Conservation (phyloP, 1,140 invertebrate species). For the Globodera ellingtonae region DNA sequence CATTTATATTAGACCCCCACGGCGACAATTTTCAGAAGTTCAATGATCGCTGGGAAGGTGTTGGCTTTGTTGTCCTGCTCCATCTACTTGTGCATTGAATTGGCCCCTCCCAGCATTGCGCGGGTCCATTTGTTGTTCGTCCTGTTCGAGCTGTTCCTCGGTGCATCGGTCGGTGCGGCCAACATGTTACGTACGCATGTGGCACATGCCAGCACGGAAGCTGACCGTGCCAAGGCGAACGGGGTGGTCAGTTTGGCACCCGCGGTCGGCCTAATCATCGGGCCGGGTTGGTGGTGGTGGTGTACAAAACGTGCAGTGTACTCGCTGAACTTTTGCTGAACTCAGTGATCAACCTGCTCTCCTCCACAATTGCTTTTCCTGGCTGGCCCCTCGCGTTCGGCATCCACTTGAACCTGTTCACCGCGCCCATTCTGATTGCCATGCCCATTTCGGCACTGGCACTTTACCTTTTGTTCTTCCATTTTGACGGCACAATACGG, state of each 20-base stretch:
- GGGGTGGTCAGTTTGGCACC: conserved; percentile 53
- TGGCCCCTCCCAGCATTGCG: conserved; percentile 8
- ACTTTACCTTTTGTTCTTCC: conserved; percentile 20
- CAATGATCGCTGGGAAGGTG: conserved; percentile 49
- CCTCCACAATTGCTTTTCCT: background rate
- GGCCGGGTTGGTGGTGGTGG: conserved; percentile 40
- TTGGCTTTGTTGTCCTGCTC: conserved; percentile 50
- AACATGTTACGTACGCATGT: conserved; percentile 47
- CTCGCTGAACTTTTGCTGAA: background rate
- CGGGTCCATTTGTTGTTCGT: conserved; percentile 37
- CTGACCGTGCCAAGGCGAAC: conserved; percentile 52
- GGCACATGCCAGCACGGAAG: conserved; percentile 53
- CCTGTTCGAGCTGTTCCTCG: conserved; percentile 56
- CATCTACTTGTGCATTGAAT: conserved; percentile 52
- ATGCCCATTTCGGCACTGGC: conserved; percentile 24
- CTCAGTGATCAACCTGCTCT: background rate
- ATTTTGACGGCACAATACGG: conserved; percentile 30
- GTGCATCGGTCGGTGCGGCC: conserved; percentile 48
- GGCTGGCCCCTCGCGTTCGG: conserved; percentile 4
- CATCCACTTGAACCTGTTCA: conserved; percentile 32
- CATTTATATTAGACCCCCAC: conserved; percentile 24
- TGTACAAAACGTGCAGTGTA: background rate
- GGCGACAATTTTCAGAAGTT: conserved; percentile 35
- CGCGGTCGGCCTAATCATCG: conserved; percentile 52
- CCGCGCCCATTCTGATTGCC: conserved; percentile 25